These are phyloP conservation scores for Cheilosia pagana DNA, from an alignment of 2,888 invertebrate genomes.

Conservation along the genomic window DNA sequence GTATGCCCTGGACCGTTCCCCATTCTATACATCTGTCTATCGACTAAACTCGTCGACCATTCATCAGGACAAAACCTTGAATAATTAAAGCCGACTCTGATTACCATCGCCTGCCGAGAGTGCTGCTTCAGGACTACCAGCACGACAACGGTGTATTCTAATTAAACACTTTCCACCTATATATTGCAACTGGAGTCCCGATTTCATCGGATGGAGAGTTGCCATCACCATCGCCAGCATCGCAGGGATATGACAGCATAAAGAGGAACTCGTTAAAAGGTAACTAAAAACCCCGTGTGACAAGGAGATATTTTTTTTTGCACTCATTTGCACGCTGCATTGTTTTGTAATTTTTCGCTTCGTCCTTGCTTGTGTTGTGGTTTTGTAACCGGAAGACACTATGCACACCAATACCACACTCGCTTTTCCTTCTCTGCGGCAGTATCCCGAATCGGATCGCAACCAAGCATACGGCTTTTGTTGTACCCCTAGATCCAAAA, in stretches of 20 bases:
- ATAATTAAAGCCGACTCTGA: slow-evolving; percentile 83
- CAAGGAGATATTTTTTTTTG: slow-evolving; percentile 34
- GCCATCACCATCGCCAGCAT: slow-evolving; percentile 37
- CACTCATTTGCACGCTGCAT: slow-evolving; percentile 20
- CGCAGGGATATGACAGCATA: slow-evolving; percentile 61
- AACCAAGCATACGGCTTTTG: slow-evolving; percentile 41
- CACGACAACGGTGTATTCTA: slow-evolving; percentile 59
- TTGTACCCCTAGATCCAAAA: slow-evolving; percentile 39
- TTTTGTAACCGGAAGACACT: slow-evolving; percentile 72
- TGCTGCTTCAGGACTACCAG: slow-evolving; percentile 44
- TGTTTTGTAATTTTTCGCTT: slow-evolving; percentile 63
- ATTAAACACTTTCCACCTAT: slow-evolving; percentile 67
- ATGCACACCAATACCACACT: slow-evolving; percentile 44
- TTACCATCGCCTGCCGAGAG: slow-evolving; percentile 79
- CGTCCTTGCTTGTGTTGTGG: slow-evolving; percentile 69
- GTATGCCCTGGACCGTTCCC: slow-evolving; percentile 32
- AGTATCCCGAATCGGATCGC: slow-evolving; percentile 40
- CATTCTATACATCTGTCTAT: slow-evolving; percentile 51
- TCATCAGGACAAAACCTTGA: slow-evolving; percentile 83
- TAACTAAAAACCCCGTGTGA: slow-evolving; percentile 71
- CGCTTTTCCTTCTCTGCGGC: slow-evolving; percentile 51
- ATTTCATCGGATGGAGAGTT: slow-evolving; percentile 47
- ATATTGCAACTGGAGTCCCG: slow-evolving; percentile 68
- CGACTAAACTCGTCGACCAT: slow-evolving; percentile 76
- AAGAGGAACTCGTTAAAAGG: slow-evolving; percentile 71